Base-by-base conservation (phyloP, 1,140 invertebrate genomes). In the Magallana angulata region DNA sequence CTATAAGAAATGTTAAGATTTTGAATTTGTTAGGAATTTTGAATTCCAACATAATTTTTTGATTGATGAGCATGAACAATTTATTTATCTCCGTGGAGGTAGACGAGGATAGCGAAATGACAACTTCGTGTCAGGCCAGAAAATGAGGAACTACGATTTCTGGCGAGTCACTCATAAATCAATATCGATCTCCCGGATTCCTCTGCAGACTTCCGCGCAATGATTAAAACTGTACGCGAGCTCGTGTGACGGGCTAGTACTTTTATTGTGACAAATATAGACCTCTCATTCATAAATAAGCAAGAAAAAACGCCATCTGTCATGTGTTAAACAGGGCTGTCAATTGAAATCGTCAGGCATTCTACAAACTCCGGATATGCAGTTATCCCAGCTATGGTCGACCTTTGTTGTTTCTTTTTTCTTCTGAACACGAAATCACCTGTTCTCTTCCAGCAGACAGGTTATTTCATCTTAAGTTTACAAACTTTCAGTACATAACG, bases 191-290 rank as follows among this genome's bases (percentile, higher is more conserved):
- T 36, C 24, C 36, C 30, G 68, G 24, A 36, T 30, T 76, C 9
- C 8, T 11, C 24, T 76, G 24, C 36, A 76, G 68, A 76, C 68
- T 76, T 76, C 24, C 68, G 68, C 68, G 36, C 36, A 30, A 1
- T 30, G 48, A 76, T 76, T 30, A 76, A 24, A 30, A 12, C 68
- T 30, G 68, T 30, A 76, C 1, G 68, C 3, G 68, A 11, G 18
- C 11, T 62, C 14, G 68, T 36, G 24, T 76, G 68, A 76, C 68
- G 36, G 24, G 68, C 68, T 8, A 76, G 68, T 76, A 76, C 68
- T 76, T 76, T 76, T 76, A 30, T 76, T 76, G 24, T 76, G 24
- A 76, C 68, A 76, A 76, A 76, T 76, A 76, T 76, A 76, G 68
- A 30, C 68, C 12, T 76, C 68, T 76, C 68, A 76, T 76, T 76